Evolutionary conservation across 2,888 invertebrate species (phyloP), one percentile per base, ranked within the genome.

Genomic region (Escarpia spicata): DNA sequence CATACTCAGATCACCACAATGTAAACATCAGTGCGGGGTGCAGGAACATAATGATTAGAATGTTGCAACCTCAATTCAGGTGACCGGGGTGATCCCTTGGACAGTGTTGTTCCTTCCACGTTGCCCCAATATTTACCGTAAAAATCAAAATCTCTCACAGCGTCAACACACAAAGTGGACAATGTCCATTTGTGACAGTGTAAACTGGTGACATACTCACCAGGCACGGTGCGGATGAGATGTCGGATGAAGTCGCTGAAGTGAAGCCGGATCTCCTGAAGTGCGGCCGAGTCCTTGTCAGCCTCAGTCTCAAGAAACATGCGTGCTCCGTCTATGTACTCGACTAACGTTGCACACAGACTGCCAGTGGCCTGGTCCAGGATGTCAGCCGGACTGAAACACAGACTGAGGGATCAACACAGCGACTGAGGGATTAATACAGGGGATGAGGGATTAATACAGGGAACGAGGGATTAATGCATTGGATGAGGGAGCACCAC

Each of bases 231-330:
- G 96, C 98, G 98, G 95, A 99, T 98, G 97, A 99, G 98, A 96
- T 99, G 98, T 44, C 98, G 97, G 95, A 99, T 98, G 96, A 99
- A 99, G 96, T 98, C 98, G 94, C 99, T 99, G 96, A 99, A 99
- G 95, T 99, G 98, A 45, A 98, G 97, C 93, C 99, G 98, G 92
- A 99, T 98, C 95, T 99, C 99, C 92, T 98, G 97, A 43, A 99
- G 98, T 3, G 96, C 96, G 52, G 98, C 98, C 0, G 98, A 98
- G 96, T 99, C 99, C 96, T 99, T 98, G 95, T 99, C 99, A 8
- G 98, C 98, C 96, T 99, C 99, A 94, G 98, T 98, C 96, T 99
- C 99, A 92, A 99, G 97, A 96, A 98, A 99, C 92, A 98, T 97
- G 58, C 99, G 97, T 31, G 98, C 98, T 0, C 99, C 99, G 95